These are phyloP conservation scores for Alces alces DNA, from an alignment of 2,113 vertebrate genomes.

Conservation along the genomic window DNA sequence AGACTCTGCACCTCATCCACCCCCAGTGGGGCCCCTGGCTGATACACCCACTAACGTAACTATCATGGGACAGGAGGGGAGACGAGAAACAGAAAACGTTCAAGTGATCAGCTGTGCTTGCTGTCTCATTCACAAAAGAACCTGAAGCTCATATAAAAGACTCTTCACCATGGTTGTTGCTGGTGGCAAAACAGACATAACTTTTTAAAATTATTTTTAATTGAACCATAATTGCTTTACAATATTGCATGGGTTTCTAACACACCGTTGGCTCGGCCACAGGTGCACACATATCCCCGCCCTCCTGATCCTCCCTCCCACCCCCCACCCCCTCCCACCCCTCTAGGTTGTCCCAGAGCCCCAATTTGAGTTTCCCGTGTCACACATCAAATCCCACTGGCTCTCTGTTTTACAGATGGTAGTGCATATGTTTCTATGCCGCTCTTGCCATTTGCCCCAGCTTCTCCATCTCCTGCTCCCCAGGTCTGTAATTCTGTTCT, in stretches of 20 bases:
- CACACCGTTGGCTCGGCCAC: not conserved
- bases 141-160: not conserved
- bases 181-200: not conserved
- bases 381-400: not conserved
- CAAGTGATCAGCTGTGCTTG: not conserved
- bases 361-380: fast-evolving
- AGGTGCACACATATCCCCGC: not conserved
- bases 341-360: not conserved
- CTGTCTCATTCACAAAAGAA: not conserved
- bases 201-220: not conserved
- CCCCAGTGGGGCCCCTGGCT: not conserved
- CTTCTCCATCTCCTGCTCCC: not conserved
- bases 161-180: not conserved
- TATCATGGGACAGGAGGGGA: not conserved
- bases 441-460: not conserved
- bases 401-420: not conserved
- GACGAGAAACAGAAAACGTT: not conserved
- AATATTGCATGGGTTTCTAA: not conserved
- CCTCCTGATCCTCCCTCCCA: not conserved
- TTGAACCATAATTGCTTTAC: not conserved
- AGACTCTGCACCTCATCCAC: not conserved
- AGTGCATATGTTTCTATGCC: fast-evolving
- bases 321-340: not conserved
- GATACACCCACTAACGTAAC: not conserved
- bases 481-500: fast-evolving